phyloP scores from a whole-genome alignment of 2,888 invertebrate genomes.

The Carpatolechia fugitivella region DNA sequence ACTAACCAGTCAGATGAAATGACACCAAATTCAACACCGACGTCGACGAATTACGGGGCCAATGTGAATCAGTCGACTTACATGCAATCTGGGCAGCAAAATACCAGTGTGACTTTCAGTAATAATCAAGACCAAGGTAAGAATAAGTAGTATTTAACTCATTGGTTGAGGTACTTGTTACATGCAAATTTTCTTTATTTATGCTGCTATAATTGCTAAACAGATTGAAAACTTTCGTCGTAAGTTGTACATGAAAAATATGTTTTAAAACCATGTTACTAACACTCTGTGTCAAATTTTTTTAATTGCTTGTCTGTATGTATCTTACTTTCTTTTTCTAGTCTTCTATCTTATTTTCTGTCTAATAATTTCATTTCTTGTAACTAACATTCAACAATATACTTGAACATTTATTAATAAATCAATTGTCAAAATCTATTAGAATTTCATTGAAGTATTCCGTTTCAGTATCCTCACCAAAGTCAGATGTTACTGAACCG shows the following conservation, averaged over 20 bases:
- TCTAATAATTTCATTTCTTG: not conserved
- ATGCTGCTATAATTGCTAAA: too few species aligned
- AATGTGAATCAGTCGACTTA: conserved; percentile 61
- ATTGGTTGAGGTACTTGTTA: too few species aligned
- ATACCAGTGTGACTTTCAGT: conserved; percentile 54
- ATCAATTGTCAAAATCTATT: not conserved
- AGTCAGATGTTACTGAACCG: conserved; percentile 44
- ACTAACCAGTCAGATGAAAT: conserved; percentile 48
- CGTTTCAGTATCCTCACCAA: conserved; percentile 64
- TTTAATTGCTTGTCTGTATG: not conserved
- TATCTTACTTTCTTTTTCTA: not conserved
- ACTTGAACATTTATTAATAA: conserved; percentile 6
- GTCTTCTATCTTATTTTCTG: not conserved
- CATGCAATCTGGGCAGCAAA: conserved; percentile 57
- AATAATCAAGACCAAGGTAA: conserved; percentile 67
- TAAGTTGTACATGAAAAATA: too few species aligned
- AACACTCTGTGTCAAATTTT: too few species aligned
- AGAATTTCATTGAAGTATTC: conserved; percentile 29
- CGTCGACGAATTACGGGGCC: conserved; percentile 54
- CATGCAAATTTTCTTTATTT: too few species aligned
- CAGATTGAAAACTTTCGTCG: too few species aligned
- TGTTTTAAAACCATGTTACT: too few species aligned
- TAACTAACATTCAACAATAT: not conserved
- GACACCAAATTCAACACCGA: conserved; percentile 36
- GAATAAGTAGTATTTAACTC: conserved; percentile 32